Base-by-base conservation (phyloP, 2,113 vertebrate genomes). In the Aix galericulata region DNA sequence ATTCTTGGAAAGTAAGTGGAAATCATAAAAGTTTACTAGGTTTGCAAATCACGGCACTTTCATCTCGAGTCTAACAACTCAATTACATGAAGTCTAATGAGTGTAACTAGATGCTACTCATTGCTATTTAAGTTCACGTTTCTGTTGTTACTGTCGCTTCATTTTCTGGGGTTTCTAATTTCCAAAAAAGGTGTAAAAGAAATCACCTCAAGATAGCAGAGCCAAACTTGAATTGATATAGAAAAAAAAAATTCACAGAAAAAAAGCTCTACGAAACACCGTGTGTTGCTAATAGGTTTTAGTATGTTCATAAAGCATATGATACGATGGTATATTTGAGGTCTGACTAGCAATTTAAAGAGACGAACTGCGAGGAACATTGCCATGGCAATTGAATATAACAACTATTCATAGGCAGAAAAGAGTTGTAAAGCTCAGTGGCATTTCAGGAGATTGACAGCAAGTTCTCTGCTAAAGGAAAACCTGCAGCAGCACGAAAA, bases 391-490 rank as follows among this genome's bases (percentile, higher is more conserved):
- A 93, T 86, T 42, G 73, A 91, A 73, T 84, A 29, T 60, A 94
- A 93, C 40, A 82, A 87, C 32, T 93, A 93, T 75, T 96, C 82
- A 82, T 46, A 91, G 62, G 82, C 73, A 96, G 82, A 77, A 94
- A 72, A 94, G 73, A 93, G 91, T 91, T 93, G 77, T 69, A 94
- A 96, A 94, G 52, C 74, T 94, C 77, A 25, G 56, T 85, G 89
- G 76, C 69, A 93, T 91, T 95, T 93, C 44, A 94, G 55, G 48
- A 96, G 85, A 95, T 13, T 84, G 91, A 93, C 89, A 96, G 63
- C 44, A 72, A 89, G 60, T 62, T 87, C 76, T 85, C 52, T 32
- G 44, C 38, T 82, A 89, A 84, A 94, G 79, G 46, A 67, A 90
- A 94, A 77, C 18, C 62, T 59, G 56, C 31, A 88, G 81, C 29